These are phyloP conservation scores for Drosophila falleni DNA, from an alignment of 2,888 invertebrate species.

Conservation along the genomic window DNA sequence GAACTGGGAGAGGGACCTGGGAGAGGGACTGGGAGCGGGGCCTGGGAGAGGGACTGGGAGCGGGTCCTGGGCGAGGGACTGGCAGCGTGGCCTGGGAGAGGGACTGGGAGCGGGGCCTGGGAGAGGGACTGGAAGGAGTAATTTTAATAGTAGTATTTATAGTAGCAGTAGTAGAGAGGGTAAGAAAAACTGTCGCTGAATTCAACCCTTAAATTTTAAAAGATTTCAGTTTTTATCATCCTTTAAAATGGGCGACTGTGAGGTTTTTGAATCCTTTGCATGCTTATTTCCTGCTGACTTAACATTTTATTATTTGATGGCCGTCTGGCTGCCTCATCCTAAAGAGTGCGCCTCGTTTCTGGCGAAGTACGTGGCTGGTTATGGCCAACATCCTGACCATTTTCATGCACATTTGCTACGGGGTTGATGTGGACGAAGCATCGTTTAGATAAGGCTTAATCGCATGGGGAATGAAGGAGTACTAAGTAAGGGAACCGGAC, in stretches of 20 bases:
- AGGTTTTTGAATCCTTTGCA: constrained; percentile 22
- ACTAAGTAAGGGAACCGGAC: constrained; percentile 4
- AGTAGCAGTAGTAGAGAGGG: no score
- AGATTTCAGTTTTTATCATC: neutral
- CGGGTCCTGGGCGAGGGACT: no score
- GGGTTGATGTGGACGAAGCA: constrained; percentile 26
- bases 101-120: no score
- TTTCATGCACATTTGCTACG: constrained; percentile 42
- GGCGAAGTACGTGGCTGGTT: constrained; percentile 54
- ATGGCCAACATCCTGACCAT: constrained; percentile 62
- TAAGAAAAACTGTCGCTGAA: no score
- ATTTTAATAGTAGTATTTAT: no score
- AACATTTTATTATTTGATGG: constrained; percentile 62
- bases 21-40: no score
- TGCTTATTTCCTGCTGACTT: constrained; percentile 66
- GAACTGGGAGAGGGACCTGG: no score
- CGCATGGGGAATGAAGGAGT: neutral
- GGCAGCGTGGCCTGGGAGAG: no score
- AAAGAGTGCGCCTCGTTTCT: constrained; percentile 27
- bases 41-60: no score
- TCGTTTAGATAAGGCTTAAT: constrained; percentile 66
- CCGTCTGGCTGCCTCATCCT: constrained; percentile 43
- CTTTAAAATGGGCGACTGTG: neutral
- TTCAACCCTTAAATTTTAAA: neutral
- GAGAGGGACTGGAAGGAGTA: no score